Evolutionary conservation across 2,888 invertebrate species (phyloP), one percentile per base, ranked within the genome.

Genomic region (Chymomyza procnemis): DNA sequence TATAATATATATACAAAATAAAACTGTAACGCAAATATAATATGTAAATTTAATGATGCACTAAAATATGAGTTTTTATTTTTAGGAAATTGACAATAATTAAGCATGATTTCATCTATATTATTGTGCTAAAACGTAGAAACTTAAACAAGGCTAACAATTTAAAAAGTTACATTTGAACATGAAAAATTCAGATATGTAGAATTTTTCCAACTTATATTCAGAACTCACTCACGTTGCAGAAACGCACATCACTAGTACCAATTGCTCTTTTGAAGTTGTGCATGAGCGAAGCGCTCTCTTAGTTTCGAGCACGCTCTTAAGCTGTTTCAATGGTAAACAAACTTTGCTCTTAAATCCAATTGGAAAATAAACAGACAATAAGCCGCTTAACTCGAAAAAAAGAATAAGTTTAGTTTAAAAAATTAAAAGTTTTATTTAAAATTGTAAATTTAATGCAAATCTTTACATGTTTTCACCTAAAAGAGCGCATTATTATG

Each of bases 281-380:
- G 34, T 41, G 34, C 21, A 55, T 6, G 54, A 14, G 54, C 46
- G 54, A 6, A 57, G 3, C 47, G 54, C 66, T 71, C 75, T 76
- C 75, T 77, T 71, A 62, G 60, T 8, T 34, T 63, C 71, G 57
- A 76, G 78, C 34, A 2, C 34, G 34, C 34, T 41, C 34, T 41
- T 41, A 41, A 41, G 12, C 9, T 12, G 12, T 12, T 12, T 41
- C 34, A 41, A 41, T 41, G 12, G 12, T 41, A 41, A 41, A 41
- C 34, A 41, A 41, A 41, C 34, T 12, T 41, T 41, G 34, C 34
- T 41, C 34, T 41, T 41, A 12, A 12, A 12, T 9, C 34, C 34
- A 41, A 41, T 41, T 5, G 34, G 34, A 41, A 26, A 41, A 41
- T 12, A 12, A 41, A 41, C 34, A 41, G 34, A 41, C 34, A 41